phyloP scores from a whole-genome alignment of 2,797 vertebrate species.

The Fundulus diaphanus region DNA sequence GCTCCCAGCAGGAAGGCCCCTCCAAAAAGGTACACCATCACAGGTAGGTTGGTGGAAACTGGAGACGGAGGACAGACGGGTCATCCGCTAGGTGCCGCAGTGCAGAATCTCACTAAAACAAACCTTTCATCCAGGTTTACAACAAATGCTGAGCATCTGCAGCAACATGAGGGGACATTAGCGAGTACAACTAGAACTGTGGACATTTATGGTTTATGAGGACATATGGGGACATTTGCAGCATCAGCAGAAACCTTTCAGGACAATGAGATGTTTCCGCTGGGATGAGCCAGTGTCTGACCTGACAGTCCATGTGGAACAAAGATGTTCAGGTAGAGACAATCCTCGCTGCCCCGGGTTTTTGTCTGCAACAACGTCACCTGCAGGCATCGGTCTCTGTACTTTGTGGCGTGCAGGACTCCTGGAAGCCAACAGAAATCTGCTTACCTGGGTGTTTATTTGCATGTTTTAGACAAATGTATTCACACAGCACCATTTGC shows the following conservation, averaged over 20 bases:
- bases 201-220: background rate
- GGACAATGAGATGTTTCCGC: too few relatives aligned
- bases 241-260: background rate
- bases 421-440: constrained; percentile 36
- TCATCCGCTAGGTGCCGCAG: background rate
- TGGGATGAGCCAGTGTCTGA: constrained; percentile 3
- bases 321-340: constrained; percentile 91
- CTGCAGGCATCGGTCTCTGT: constrained; percentile 83
- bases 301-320: constrained; percentile 81
- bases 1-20: constrained; percentile 85
- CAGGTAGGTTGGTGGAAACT: constrained; percentile 87
- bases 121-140: too few relatives aligned
- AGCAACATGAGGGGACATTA: background rate
- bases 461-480: background rate
- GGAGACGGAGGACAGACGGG: background rate
- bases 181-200: background rate
- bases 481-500: background rate
- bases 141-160: background rate
- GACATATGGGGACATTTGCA: background rate
- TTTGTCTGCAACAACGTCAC: constrained; percentile 74
- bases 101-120: background rate
- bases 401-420: constrained; percentile 67
- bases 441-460: background rate
- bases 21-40: constrained; percentile 89
- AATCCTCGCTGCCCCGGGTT: constrained; percentile 82